Conservation (phyloP, 2,888 invertebrate species). For the Hyles lineata region DNA sequence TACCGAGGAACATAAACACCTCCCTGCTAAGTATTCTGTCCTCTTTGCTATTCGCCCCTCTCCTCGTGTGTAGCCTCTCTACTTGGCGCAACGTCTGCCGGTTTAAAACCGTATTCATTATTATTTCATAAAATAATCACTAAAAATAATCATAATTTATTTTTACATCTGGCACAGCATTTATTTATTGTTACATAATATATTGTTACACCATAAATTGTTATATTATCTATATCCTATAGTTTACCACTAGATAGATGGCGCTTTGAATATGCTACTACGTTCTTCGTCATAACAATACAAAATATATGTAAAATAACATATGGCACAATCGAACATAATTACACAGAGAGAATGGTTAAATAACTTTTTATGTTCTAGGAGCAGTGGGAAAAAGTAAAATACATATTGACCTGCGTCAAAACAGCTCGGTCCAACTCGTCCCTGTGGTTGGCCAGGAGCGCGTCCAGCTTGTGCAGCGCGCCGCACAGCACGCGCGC, state of each 20-base stretch:
- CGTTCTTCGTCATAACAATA: too few species aligned
- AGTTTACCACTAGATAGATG: too few species aligned
- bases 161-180: too few species aligned
- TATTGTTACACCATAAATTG: too few species aligned
- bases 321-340: too few species aligned
- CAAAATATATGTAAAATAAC: too few species aligned
- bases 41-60: neutral
- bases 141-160: neutral
- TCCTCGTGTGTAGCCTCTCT: constrained; percentile 4
- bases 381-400: too few species aligned
- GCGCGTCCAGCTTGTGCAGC: constrained; percentile 9
- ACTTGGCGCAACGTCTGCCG: neutral
- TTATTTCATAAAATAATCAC: neutral
- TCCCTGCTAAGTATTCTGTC: constrained; percentile 11
- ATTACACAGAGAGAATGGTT: too few species aligned
- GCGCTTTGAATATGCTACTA: too few species aligned
- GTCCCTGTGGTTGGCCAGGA: neutral
- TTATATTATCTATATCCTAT: too few species aligned
- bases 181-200: too few species aligned
- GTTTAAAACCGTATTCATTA: neutral
- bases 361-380: too few species aligned
- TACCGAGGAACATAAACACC: constrained; percentile 16
- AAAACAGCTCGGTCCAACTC: neutral
- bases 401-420: neutral
- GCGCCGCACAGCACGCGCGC: constrained; percentile 2